Conservation (phyloP, 2,113 vertebrate species). For the Proterorhinus semilunaris region DNA sequence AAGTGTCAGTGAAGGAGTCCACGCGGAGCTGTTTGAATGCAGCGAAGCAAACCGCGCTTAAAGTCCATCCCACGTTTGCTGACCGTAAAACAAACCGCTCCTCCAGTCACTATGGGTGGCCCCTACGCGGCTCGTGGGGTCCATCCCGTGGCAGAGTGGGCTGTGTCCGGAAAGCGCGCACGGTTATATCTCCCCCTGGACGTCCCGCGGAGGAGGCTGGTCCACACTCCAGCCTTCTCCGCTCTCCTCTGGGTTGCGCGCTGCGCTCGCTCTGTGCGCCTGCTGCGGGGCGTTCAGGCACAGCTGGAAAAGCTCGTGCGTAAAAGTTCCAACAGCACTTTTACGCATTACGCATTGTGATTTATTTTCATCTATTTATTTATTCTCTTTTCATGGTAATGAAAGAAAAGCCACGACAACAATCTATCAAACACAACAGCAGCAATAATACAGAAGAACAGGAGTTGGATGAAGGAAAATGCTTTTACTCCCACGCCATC, state of each 20-base stretch:
- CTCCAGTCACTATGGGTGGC: neutral
- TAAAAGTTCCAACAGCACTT: neutral
- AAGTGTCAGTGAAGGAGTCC: conserved; percentile 5
- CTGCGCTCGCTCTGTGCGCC: neutral
- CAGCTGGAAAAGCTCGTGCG: neutral
- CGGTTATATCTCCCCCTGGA: neutral
- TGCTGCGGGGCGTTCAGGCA: conserved; percentile 29
- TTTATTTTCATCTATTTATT: too few species aligned
- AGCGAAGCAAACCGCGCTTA: neutral
- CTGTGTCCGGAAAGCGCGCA: neutral
- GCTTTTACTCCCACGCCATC: too few species aligned
- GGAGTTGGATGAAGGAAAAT: too few species aligned
- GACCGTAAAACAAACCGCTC: conserved; percentile 16
- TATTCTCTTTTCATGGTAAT: too few species aligned
- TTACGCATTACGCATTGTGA: neutral
- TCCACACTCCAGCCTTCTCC: neutral
- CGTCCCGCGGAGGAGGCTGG: conserved; percentile 11
- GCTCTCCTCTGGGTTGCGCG: neutral
- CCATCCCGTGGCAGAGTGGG: conserved; percentile 30
- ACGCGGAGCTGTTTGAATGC: conserved; percentile 1
- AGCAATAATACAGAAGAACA: too few species aligned
- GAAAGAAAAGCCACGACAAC: too few species aligned
- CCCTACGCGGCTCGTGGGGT: conserved; percentile 12
- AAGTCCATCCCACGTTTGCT: neutral
- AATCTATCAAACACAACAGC: too few species aligned